Evolutionary conservation across 2,113 vertebrate genomes (phyloP), one percentile per base, ranked within the genome.

Genomic region (Lonchura striata): DNA sequence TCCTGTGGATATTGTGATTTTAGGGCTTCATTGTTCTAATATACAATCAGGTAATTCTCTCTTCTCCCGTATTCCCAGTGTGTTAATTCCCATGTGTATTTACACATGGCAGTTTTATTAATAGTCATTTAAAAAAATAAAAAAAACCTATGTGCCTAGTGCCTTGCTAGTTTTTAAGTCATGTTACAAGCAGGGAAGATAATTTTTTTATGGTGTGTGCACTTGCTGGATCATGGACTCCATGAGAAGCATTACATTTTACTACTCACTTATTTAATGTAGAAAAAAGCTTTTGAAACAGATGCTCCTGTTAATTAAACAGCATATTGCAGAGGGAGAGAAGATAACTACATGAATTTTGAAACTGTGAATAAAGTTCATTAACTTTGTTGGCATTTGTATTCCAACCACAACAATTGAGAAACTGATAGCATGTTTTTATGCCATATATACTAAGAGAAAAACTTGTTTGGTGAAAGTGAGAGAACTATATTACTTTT

Each of bases 1-100:
- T 12, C 99, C 99, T 35, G 99, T 99, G 82, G 99, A 99, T 95
- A 98, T 99, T 33, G 99, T 99, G 61, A 99, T 99, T 94, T 98
- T 99, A 50, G 99, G 99, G 7, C 97, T 99, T 61, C 99, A 99
- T 80, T 99, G 99, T 92, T 97, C 99, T 59, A 99, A 98, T 82
- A 93, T 98, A 61, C 99, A 99, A 82, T 92, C 98, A 97, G 99
- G 99, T 99, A 98, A 66, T 79, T 82, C 11, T 82, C 3, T 81
- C 21, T 71, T 82, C 41, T 77, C 14, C 8, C 1, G 4, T 10
- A 8, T 85, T 91, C 33, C 49, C 35, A 15, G 19, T n/a, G 19
- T 64, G 19, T 35, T 64, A 64, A 42, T 64, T 42, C 31, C 15
- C 11, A 8, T 17, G 7, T 63, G 7, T n/a, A 10, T 52, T 63